A percentile compares a stretch with the other conserved stretches of the same genome.
Conservation (phyloP, 2,797 vertebrate species). For the Anableps anableps region DNA sequence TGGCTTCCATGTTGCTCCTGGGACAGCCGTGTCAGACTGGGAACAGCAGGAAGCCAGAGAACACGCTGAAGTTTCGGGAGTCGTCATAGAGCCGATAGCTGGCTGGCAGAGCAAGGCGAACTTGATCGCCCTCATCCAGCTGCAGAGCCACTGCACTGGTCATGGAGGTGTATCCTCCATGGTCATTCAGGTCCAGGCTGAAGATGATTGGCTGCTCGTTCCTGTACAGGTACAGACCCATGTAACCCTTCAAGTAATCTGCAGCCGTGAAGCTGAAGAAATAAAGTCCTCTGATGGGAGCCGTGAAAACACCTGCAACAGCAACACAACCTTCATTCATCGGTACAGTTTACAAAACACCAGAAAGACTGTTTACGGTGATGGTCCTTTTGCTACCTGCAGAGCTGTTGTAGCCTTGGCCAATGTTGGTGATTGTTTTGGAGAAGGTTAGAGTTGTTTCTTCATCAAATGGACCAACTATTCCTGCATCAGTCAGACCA, state of each 20-base stretch:
- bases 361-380: background rate
- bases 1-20: background rate
- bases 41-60: conserved; percentile 73
- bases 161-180: conserved; percentile 66
- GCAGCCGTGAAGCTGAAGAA: conserved; percentile 72
- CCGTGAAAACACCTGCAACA: conserved; percentile 65
- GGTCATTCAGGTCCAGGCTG: conserved; percentile 69
- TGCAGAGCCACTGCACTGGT: conserved; percentile 40
- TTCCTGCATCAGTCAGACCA: conserved; percentile 62
- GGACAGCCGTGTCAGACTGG: conserved; percentile 20
- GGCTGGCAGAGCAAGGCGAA: conserved; percentile 66
- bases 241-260: conserved; percentile 76
- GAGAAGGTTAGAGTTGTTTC: conserved; percentile 68
- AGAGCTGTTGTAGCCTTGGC: conserved; percentile 56
- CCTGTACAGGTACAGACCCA: conserved; percentile 67
- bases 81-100: conserved; percentile 77
- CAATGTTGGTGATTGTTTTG: conserved; percentile 63
- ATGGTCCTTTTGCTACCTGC: conserved; percentile 44
- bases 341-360: background rate
- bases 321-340: background rate
- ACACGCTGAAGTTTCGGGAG: conserved; percentile 66
- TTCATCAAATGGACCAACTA: conserved; percentile 63
- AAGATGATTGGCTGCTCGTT: conserved; percentile 64
- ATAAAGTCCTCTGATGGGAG: conserved; percentile 69
- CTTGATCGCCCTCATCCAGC: conserved; percentile 52